Evolutionary conservation across 2,888 invertebrate species (phyloP), one percentile per base, ranked within the genome.

Genomic region (Neoaliturus tenellus): DNA sequence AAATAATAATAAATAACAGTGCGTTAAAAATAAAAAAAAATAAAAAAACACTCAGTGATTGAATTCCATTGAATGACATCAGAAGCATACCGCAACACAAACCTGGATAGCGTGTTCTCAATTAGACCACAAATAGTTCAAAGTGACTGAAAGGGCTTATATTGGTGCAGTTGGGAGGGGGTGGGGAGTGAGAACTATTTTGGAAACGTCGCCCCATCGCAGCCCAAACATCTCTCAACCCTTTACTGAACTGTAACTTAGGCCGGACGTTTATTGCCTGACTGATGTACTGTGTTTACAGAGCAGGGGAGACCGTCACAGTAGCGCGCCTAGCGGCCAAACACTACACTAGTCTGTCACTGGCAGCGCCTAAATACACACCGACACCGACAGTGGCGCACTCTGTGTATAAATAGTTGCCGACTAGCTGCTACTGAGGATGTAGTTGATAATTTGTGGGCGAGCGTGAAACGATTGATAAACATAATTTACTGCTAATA

Each of bases 131-230:
- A 62, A 62, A 62, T 62, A 62, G 62, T 62, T 62, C 62, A 62
- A 62, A 62, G 62, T 62, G 62, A 62, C 62, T 62, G 62, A 62
- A 62, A 62, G 62, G 62, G 62, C 62, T 62, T 62, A 62, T 62
- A 62, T 62, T 31, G 62, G 62, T 62, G 62, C 17, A 6, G 20
- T 20, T 20, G 51, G 51, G 23, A 17, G 48, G 12, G 48, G 48
- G 51, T 8, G 51, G 51, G 58, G 58, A 31, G 62, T 17, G 28
- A 62, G 62, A 62, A 62, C 62, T 62, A 62, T 62, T 62, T 62
- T 62, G 62, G 62, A 62, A 62, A 62, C 62, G 62, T 62, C 62
- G 62, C 62, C 31, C 62, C 62, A 62, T 62, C 62, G 17, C 62
- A 31, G 62, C 62, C 62, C 62, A 55, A 55, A 55, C 55, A 55